Evolutionary conservation across 2,888 invertebrate species (phyloP), one percentile per base, ranked within the genome.

Genomic region (Acleris emargana): DNA sequence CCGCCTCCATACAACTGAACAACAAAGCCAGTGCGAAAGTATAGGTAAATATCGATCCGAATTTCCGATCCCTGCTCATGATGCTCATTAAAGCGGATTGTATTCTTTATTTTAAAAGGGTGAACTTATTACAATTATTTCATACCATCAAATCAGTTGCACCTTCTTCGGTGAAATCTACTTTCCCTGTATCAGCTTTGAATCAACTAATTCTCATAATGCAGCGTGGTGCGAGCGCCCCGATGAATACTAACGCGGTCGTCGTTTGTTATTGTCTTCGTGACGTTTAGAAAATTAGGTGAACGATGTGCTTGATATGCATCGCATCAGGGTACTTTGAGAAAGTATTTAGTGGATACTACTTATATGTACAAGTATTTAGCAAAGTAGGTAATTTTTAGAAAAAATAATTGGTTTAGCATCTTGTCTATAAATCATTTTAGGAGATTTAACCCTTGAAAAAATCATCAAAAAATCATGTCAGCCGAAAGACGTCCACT

Each of bases 161-260:
- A 69, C 66, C 58, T 70, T 75, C 79, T 82, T 81, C 64, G 76
- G 83, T 84, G 84, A 87, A 87, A 84, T 81, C 68, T 72, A 89
- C 89, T 91, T 91, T 90, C 90, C 78, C 86, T 78, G 73, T 80
- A 80, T 82, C 81, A 73, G 72, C 71, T 81, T 80, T 71, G 76
- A 82, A 86, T 86, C 86, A 82, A 78, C 13, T 81, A 78, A 80
- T 77, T 79, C 70, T 61, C 69, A 79, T 77, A 78, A 87, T 86
- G 81, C 84, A 73, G 82, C 81, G 77, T 79, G 76, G 76, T 82
- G 73, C 83, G 67, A 68, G 58, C 77, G 76, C 47, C 51, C 58
- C 62, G 49, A 68, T 75, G 89, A 78, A 89, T 91, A 85, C 84
- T 87, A 88, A 90, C 87, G 69, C 59, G 68, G 64, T 67, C 63